These are phyloP conservation scores for Urocynchramus pylzowi DNA, from an alignment of 2,113 vertebrate genomes.

Conservation along the genomic window DNA sequence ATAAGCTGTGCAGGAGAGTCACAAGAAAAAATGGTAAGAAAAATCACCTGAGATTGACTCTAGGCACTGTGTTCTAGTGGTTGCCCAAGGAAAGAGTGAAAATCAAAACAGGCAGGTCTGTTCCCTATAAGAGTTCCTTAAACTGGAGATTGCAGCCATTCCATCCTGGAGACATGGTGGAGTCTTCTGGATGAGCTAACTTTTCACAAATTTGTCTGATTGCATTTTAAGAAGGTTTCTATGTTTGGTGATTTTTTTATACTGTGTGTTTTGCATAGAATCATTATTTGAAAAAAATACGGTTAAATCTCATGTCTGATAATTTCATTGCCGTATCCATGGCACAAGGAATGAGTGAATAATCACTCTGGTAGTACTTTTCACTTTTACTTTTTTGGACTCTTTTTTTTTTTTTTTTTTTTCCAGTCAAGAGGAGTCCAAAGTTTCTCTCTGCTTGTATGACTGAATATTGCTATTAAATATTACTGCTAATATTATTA, in stretches of 20 bases:
- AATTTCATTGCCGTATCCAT: neutral
- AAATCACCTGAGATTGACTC: neutral
- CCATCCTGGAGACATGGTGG: fast-evolving
- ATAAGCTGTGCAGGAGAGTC: neutral
- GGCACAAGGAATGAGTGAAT: neutral
- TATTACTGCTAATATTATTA: neutral
- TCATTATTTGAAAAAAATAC: neutral
- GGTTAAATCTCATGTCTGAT: neutral
- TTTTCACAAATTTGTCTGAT: neutral
- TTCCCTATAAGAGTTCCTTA: neutral
- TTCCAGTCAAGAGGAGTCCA: neutral
- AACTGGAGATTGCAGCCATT: neutral
- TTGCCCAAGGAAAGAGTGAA: neutral
- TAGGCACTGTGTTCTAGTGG: neutral
- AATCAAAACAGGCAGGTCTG: neutral
- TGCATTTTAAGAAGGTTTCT: neutral
- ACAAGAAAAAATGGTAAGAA: neutral
- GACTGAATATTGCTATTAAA: neutral
- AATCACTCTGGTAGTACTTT: neutral
- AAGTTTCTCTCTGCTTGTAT: neutral
- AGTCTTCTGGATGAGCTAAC: neutral
- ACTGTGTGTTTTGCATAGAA: neutral
- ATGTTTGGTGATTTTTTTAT: neutral
- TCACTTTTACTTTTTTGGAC: neutral
- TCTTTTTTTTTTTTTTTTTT: neutral